Percentiles rank a stretch among this genome's conserved stretches.
Conservation (phyloP, 2,888 invertebrate species). For the Leptinotarsa tumamoca region DNA sequence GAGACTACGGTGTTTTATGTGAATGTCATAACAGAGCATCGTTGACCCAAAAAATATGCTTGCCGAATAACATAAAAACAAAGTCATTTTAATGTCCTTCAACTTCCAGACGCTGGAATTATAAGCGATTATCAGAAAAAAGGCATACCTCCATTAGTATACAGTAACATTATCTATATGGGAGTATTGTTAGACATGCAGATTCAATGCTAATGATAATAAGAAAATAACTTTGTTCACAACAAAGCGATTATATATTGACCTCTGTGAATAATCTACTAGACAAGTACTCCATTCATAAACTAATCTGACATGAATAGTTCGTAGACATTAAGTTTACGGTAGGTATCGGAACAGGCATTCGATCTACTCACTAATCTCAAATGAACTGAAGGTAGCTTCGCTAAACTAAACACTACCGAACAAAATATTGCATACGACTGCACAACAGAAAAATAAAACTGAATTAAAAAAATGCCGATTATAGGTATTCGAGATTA, state of each 20-base stretch:
- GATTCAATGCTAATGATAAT: slow-evolving; percentile 12
- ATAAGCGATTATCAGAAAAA: background rate
- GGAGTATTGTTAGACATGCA: background rate
- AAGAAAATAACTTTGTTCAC: background rate
- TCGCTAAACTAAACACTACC: background rate
- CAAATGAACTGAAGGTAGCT: background rate
- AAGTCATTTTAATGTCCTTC: no score
- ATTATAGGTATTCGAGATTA: background rate
- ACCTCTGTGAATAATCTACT: background rate
- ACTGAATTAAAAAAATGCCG: background rate
- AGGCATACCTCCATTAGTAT: background rate
- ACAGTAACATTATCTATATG: background rate
- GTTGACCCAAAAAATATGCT: no score
- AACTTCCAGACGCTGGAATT: no score
- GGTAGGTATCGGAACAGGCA: background rate
- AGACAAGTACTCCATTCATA: background rate
- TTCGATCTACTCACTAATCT: slow-evolving; percentile 11
- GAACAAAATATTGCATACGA: background rate
- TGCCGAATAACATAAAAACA: no score
- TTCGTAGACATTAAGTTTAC: background rate
- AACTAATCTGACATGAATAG: background rate
- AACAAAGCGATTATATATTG: background rate
- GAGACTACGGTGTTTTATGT: no score
- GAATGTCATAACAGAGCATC: no score
- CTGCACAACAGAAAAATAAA: background rate